A percentile compares a stretch with the other conserved stretches of the same genome.
phyloP scores from a whole-genome alignment of 2,797 vertebrate species.

The Chloroceryle amazona region DNA sequence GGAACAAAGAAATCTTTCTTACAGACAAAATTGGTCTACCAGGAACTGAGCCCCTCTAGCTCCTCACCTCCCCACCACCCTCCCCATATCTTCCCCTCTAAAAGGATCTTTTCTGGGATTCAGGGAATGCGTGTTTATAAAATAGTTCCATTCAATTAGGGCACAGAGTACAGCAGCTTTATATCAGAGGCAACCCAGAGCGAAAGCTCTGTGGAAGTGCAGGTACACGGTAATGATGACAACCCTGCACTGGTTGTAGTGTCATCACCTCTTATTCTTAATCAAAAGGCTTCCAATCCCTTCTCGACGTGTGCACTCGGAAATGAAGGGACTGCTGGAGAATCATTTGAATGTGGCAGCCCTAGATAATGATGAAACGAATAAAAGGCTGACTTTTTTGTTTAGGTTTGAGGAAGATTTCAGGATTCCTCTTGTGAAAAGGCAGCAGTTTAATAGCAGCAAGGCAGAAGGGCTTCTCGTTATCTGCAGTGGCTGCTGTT shows the following conservation, averaged over 20 bases:
- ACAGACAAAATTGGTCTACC: conserved; percentile 63
- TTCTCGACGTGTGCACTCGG: conserved; percentile 74
- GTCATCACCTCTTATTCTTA: conserved; percentile 81
- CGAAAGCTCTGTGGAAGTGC: conserved; percentile 74
- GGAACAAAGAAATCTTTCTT: conserved; percentile 70
- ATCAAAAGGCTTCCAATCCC: conserved; percentile 82
- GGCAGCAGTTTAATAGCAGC: conserved; percentile 72
- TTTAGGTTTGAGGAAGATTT: conserved; percentile 78
- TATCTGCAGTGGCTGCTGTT: conserved; percentile 54
- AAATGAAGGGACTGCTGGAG: conserved; percentile 79
- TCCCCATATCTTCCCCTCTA: conserved; percentile 74
- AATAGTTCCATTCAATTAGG: conserved; percentile 81
- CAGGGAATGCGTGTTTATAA: conserved; percentile 76
- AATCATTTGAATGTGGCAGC: conserved; percentile 81
- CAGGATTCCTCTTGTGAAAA: conserved; percentile 78
- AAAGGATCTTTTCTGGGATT: conserved; percentile 78
- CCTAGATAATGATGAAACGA: conserved; percentile 82
- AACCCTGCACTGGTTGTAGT: conserved; percentile 78
- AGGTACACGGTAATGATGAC: conserved; percentile 80
- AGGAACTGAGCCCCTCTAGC: conserved; percentile 71
- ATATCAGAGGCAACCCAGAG: conserved; percentile 78
- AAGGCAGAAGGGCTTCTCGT: conserved; percentile 74
- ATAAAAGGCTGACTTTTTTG: conserved; percentile 77
- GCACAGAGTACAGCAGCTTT: conserved; percentile 76
- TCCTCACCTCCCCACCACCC: conserved; percentile 76